These are phyloP conservation scores for Loriculus beryllinus DNA, from an alignment of 2,797 vertebrate genomes.

Conservation along the genomic window DNA sequence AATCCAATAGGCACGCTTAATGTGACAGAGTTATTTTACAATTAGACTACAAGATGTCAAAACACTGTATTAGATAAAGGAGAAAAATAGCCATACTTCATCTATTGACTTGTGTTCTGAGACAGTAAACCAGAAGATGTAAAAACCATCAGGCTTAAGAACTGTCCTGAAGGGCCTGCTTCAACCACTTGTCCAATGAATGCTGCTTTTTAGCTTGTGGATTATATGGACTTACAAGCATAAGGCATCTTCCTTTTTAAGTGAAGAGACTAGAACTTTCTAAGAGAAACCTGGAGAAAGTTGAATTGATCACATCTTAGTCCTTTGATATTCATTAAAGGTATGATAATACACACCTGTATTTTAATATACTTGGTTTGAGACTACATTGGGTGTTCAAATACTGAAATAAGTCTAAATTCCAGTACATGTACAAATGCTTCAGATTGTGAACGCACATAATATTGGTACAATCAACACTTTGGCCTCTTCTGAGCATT, in stretches of 20 bases:
- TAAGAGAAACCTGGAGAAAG: neutral
- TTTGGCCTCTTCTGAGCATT: neutral
- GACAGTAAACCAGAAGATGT: neutral
- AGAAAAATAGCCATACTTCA: neutral
- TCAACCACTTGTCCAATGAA: neutral
- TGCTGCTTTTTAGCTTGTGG: neutral
- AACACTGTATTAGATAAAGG: neutral
- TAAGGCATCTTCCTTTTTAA: neutral
- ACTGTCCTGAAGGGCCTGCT: neutral
- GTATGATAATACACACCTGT: neutral
- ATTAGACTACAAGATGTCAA: neutral
- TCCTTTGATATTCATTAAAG: neutral
- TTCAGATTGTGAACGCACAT: neutral
- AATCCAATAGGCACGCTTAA: neutral
- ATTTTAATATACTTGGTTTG: neutral
- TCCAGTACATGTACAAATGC: neutral
- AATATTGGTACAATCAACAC: neutral
- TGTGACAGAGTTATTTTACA: neutral
- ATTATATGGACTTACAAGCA: neutral
- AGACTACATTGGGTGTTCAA: neutral
- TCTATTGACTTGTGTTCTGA: neutral
- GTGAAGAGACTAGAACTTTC: neutral
- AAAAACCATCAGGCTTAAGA: neutral
- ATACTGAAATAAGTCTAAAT: neutral
- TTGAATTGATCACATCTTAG: neutral